These are phyloP conservation scores for Hermatobates lingyangjiaoensis DNA, from an alignment of 1,140 invertebrate genomes.

Conservation along the genomic window DNA sequence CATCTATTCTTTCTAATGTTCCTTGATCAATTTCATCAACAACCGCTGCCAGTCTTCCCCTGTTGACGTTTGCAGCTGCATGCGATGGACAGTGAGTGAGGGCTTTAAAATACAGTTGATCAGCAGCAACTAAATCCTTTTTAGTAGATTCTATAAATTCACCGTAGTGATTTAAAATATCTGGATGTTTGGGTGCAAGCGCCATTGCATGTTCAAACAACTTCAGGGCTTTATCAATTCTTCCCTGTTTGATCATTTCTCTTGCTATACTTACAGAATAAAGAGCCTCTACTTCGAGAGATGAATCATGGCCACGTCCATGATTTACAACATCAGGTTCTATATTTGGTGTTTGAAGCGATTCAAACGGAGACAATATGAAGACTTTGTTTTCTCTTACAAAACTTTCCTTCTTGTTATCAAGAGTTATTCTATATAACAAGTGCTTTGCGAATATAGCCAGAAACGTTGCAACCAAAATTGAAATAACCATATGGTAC, in stretches of 20 bases:
- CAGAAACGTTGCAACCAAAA: too few relatives aligned
- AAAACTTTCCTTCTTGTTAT: too few relatives aligned
- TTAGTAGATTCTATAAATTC: constrained; percentile 78
- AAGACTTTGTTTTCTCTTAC: too few relatives aligned
- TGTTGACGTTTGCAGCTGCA: constrained; percentile 54
- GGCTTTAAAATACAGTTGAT: constrained; percentile 68
- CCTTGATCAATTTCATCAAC: constrained; percentile 78
- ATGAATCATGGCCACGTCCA: too few relatives aligned
- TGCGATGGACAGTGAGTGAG: constrained; percentile 67
- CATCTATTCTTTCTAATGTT: constrained; percentile 61
- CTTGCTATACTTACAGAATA: constrained; percentile 62
- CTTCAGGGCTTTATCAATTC: constrained; percentile 68
- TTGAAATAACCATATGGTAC: too few relatives aligned
- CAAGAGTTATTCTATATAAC: too few relatives aligned
- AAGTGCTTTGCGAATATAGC: too few relatives aligned
- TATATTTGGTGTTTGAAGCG: too few relatives aligned
- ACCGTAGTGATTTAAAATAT: constrained; percentile 80
- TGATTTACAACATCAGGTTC: too few relatives aligned
- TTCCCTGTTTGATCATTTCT: constrained; percentile 62
- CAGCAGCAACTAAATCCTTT: constrained; percentile 71
- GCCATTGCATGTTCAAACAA: constrained; percentile 79
- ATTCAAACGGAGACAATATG: too few relatives aligned
- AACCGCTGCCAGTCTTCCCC: constrained; percentile 62
- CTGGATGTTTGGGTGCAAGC: constrained; percentile 75
- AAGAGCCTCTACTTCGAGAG: constrained; percentile 47